Evolutionary conservation across 1,140 invertebrate species (phyloP), one percentile per base, ranked within the genome.

Genomic region (Trichogramma pretiosum): DNA sequence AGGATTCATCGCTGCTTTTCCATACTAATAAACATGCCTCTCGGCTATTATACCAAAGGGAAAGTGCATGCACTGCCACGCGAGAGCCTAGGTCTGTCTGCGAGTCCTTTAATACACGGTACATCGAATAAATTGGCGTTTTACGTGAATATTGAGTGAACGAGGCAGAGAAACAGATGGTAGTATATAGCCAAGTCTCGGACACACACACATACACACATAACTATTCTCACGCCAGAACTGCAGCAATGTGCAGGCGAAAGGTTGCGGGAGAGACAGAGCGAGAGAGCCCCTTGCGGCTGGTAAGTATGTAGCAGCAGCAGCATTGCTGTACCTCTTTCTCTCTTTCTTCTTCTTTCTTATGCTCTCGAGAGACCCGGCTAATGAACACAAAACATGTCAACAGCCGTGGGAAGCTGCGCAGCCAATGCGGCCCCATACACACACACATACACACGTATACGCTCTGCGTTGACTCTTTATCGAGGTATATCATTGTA

Each of bases 361-460:
- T 21, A 17, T 11, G 52, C 55, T 59, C 54, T 53, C 50, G 44
- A 56, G 62, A 56, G 59, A 46, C 26, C 57, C 63, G 60, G 62
- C 62, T 68, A 70, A 68, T 68, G 66, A 70, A 68, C 65, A 68
- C 67, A 70, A 70, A 70, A 68, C 67, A 68, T 68, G 65, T 68
- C 65, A 70, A 66, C 65, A 68, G 65, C 63, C 65, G 67, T 68
- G 67, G 65, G 65, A 68, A 69, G 65, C 60, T 58, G 61, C 50
- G 46, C 41, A 48, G 48, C 53, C 50, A 54, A 52, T 21, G 47
- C 28, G 24, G 41, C 46, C 28, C 45, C 34, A 11, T n/a, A 19
- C 39, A 10, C 30, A 40, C 18, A 34, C 21, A 14, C 43, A 7
- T 30, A 7, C 26, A 39, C n/a, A n/a, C n/a, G 49, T 43, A 36